Base-by-base conservation (phyloP, 2,888 invertebrate species). In the Ophion slaviceki region DNA sequence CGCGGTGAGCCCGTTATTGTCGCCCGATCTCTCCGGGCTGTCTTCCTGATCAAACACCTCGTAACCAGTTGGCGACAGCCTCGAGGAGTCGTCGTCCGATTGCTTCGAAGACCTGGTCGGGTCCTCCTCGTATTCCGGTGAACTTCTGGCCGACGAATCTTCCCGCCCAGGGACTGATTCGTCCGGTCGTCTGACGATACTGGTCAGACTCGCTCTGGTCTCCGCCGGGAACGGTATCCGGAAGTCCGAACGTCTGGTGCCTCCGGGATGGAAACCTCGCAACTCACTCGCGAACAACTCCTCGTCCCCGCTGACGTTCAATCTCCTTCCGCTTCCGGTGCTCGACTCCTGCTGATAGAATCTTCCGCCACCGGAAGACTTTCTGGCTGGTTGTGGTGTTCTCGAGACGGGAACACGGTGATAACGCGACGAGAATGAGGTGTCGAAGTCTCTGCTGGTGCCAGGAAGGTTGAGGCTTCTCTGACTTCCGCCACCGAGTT, bases 321-420 rank as follows among this genome's bases (percentile, higher is more conserved):
- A 79, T 28, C 80, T 62, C 64, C 64, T 79, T 28, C 78, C 74
- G 14, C 74, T 53, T 11, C 68, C 68, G 11, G 28, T 14, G 17
- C 14, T 57, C 11, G 78, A 80, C n/a, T 86, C 86, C 45, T 86
- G 86, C 61, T 86, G 86, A 61, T 86, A 81, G 78, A 81, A 84
- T 76, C 80, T 75, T 10, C 76, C 70, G 7, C 53, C 24, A 17
- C 66, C 68, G 2, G 80, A 62, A 57, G 88, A 88, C 64, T 89
- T 87, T 70, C 91, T 88, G 24, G 88, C 76, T 62, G 92, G 92
- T 70, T 92, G 92, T 0, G 92, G 92, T 10, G 92, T 92, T 36
- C 91, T 87, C 32, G 92, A 90, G 0, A 90, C 64, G 45, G 80
- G 88, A 0, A 85, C 88, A 7, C 89, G 88, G 28, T 81, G 61